A percentile compares a stretch with the other conserved stretches of the same genome.
These are phyloP conservation scores for Ailurus styani DNA, from an alignment of 2,113 vertebrate species.

Conservation along the genomic window DNA sequence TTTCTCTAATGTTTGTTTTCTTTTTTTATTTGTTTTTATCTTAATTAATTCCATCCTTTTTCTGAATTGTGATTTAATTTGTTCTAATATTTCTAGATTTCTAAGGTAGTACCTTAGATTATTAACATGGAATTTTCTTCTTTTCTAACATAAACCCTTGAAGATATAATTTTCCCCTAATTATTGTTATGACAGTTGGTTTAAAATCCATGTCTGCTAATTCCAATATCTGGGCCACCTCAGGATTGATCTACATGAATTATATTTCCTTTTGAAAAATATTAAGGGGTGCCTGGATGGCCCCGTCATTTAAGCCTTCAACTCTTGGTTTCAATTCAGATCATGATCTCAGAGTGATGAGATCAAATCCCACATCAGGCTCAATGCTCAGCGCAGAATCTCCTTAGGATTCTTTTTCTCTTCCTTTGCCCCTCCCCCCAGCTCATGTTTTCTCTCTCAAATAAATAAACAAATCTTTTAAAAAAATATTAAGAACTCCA, in stretches of 20 bases:
- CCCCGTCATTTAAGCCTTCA: neutral
- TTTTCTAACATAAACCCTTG: neutral
- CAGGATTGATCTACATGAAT: neutral
- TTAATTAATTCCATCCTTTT: neutral
- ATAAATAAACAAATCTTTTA: neutral
- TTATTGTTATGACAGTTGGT: neutral
- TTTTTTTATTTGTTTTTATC: neutral
- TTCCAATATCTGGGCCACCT: neutral
- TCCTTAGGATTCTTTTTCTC: neutral
- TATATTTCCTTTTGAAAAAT: neutral
- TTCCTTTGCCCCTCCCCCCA: neutral
- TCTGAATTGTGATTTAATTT: neutral
- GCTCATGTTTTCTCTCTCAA: neutral
- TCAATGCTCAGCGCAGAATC: neutral
- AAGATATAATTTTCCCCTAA: neutral
- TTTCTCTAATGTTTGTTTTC: neutral
- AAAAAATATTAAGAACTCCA: neutral
- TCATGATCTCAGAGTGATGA: neutral
- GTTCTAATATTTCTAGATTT: neutral
- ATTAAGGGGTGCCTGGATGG: neutral
- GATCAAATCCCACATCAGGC: neutral
- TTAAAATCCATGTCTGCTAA: neutral
- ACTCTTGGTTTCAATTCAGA: neutral
- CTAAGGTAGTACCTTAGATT: neutral
- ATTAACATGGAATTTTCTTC: neutral